These are phyloP conservation scores for Strongylocentrotus purpuratus DNA, from an alignment of 35 echinoderm and acorn worm genomes.

Conservation along the genomic window DNA sequence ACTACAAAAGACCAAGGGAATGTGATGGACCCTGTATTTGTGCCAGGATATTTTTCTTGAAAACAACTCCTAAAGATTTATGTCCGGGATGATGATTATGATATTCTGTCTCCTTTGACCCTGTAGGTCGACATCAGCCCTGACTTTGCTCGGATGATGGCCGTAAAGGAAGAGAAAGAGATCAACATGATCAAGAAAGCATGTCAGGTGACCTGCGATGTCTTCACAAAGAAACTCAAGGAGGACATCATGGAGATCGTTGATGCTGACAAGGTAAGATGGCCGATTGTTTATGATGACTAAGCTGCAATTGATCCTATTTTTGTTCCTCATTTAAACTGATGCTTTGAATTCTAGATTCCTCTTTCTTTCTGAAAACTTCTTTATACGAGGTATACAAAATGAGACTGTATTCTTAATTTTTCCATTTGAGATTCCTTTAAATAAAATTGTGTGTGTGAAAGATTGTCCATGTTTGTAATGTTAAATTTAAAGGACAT, in stretches of 20 bases:
- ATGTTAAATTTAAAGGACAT: background rate
- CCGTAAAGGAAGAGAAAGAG: conserved; percentile 95
- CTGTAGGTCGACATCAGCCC: conserved; percentile 78
- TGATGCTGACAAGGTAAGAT: conserved; percentile 88
- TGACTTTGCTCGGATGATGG: conserved; percentile 84
- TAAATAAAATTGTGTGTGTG: background rate
- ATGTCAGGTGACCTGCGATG: conserved; percentile 87
- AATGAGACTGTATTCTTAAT: too few species aligned
- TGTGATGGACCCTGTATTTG: too few species aligned
- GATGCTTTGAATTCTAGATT: too few species aligned
- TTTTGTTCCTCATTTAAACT: too few species aligned
- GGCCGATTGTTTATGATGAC: too few species aligned
- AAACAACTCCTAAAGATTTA: too few species aligned
- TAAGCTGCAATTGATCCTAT: too few species aligned
- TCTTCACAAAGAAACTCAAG: conserved; percentile 95
- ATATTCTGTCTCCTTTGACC: background rate
- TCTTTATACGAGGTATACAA: too few species aligned
- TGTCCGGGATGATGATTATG: background rate
- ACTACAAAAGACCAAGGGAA: too few species aligned
- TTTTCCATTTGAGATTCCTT: too few species aligned
- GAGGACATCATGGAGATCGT: conserved; percentile 98
- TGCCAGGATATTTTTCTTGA: too few species aligned
- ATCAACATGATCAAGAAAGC: conserved; percentile 93
- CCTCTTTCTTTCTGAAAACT: too few species aligned
- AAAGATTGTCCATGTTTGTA: background rate